Conservation (phyloP, 1,140 invertebrate species). For the Aphelenchoides fujianensis region DNA sequence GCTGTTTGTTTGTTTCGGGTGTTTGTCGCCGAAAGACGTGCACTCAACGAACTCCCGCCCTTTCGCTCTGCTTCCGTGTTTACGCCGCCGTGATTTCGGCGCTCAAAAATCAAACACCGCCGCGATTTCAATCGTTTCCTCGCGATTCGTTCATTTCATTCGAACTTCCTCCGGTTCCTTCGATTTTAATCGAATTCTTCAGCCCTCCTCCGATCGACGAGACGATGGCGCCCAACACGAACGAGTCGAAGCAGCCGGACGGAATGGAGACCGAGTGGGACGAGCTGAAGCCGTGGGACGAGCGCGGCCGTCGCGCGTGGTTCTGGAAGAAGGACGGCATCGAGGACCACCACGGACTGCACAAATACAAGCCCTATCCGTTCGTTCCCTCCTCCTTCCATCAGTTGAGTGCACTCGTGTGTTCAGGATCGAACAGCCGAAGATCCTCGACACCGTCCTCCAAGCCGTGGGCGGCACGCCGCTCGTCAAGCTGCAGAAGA, state of each 20-base stretch:
- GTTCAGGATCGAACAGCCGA: constrained; percentile 30
- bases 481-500: constrained; percentile 79
- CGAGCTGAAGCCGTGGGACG: neutral
- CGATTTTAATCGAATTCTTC: too few species aligned
- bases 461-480: constrained; percentile 87
- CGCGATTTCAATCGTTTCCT: too few species aligned
- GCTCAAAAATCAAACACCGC: too few species aligned
- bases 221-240: too few species aligned
- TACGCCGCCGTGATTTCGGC: too few species aligned
- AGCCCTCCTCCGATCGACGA: too few species aligned
- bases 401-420: constrained; percentile 24
- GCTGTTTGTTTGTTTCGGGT: too few species aligned
- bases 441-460: constrained; percentile 76
- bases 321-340: constrained; percentile 39
- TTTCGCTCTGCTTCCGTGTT: too few species aligned
- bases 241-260: neutral
- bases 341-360: constrained; percentile 39
- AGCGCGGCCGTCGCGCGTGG: neutral
- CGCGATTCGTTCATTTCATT: too few species aligned
- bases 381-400: constrained; percentile 23
- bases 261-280: neutral
- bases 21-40: too few species aligned
- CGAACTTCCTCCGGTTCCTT: too few species aligned
- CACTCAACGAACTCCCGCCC: too few species aligned
- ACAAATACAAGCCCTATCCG: constrained; percentile 37